These are phyloP conservation scores for Drosophila setifemur DNA, from an alignment of 1,140 invertebrate genomes.

Conservation along the genomic window DNA sequence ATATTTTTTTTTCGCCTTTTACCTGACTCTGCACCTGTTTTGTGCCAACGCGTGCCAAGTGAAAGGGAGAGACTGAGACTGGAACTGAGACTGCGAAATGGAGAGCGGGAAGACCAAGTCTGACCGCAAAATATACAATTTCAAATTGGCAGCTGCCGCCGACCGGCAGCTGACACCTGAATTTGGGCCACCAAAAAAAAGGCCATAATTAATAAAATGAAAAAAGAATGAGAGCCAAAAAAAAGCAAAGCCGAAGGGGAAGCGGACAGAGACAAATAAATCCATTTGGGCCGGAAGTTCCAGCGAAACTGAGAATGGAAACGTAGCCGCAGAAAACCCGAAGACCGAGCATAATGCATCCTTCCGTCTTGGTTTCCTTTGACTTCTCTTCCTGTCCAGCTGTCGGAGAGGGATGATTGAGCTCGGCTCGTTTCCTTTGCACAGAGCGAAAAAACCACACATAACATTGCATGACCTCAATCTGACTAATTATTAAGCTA, in stretches of 20 bases:
- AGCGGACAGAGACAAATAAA: constrained; percentile 27
- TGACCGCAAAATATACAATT: constrained; percentile 61
- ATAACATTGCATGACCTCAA: background rate
- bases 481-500: too few species aligned
- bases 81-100: background rate
- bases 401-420: constrained; percentile 34
- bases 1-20: constrained; percentile 20
- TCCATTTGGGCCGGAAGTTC: constrained; percentile 39
- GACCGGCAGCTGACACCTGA: constrained; percentile 41
- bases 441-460: background rate
- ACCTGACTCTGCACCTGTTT: constrained; percentile 50
- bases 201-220: constrained; percentile 64
- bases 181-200: constrained; percentile 37
- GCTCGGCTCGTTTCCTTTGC: constrained; percentile 19
- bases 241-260: constrained; percentile 8
- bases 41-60: constrained; percentile 50
- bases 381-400: constrained; percentile 33
- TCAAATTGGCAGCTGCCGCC: constrained; percentile 65
- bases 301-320: constrained; percentile 41
- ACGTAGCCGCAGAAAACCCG: constrained; percentile 28
- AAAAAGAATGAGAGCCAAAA: background rate
- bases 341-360: constrained; percentile 51
- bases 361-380: constrained; percentile 35
- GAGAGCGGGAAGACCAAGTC: background rate
- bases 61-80: constrained; percentile 31